Evolutionary conservation across 1,140 invertebrate species (phyloP), one percentile per base, ranked within the genome.

Genomic region (Tyrophagus putrescentiae): DNA sequence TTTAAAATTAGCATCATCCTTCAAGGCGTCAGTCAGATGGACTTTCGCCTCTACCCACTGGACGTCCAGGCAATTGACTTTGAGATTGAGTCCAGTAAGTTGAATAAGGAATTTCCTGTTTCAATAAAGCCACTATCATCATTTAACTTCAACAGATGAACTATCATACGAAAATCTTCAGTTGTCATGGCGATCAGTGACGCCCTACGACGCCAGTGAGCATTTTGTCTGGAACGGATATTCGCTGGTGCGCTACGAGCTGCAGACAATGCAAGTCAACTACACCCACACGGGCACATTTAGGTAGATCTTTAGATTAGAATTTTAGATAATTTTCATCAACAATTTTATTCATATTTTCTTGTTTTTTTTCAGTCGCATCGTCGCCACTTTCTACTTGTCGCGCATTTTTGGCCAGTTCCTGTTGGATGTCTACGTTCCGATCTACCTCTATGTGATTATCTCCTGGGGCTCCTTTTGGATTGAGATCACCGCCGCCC

Each of bases 151-250:
- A 65, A 11, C 60, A 77, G 75, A 76, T 70, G 74, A 72, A 0
- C 75, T 77, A 63, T 75, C 75, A 5, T 70, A 70, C 1, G 79
- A 79, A 13, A 80, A 85, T 63, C 75, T 89, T 66, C 71, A 78
- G 34, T 67, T 88, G 5, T 76, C 79, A 65, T 89, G 85, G 86
- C 80, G 82, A 65, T 76, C 78, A 36, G 76, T 81, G 34, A 76
- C 78, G 41, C 82, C 85, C 11, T 81, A 87, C 11, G 77, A 81
- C 7, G 73, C 87, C 25, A 84, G 84, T 9, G 73, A 78, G 0
- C 80, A 64, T 29, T 65, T 65, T 28, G 13, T 54, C 6, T 29
- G 63, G 27, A 58, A 52, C 31, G 64, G 64, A 1, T 65, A 60
- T 56, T 13, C 36, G 28, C 27, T 65, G 11, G 57, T 34, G 1